Evolutionary conservation across 2,888 invertebrate species (phyloP), one percentile per base, ranked within the genome.

Genomic region (Microctonus aethiopoides): DNA sequence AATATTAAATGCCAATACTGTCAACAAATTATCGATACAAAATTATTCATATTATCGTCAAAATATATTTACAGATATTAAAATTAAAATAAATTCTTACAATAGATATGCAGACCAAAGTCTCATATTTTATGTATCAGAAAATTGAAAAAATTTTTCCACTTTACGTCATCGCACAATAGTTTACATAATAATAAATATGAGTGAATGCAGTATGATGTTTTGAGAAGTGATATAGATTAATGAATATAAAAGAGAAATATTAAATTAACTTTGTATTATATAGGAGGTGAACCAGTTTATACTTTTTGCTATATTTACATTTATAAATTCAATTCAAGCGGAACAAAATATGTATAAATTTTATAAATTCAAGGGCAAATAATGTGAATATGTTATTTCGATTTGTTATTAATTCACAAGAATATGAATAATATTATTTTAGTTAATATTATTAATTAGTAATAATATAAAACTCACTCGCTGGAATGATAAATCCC

Each of bases 401-500:
- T n/a, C n/a, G n/a, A n/a, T n/a, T n/a, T n/a, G n/a, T n/a, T n/a
- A n/a, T n/a, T n/a, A n/a, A n/a, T n/a, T n/a, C n/a, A n/a, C n/a
- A n/a, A n/a, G n/a, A n/a, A n/a, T n/a, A n/a, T n/a, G n/a, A n/a
- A n/a, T n/a, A n/a, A n/a, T n/a, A n/a, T n/a, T n/a, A n/a, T n/a
- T n/a, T n/a, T n/a, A n/a, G n/a, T n/a, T n/a, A n/a, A n/a, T 29
- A 59, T 32, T 57, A 9, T 66, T 54, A 24, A 10, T 34, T 39
- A 10, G 6, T n/a, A 61, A 41, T 61, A 9, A 63, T 29, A n/a
- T 46, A 46, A 71, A 22, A 70, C 73, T 73, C 80, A 87, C 87
- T 88, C 22, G 93, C 92, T 69, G 94, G 87, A 16, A 91, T 86
- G 62, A 91, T 88, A 76, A 89, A 91, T 52, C 90, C 93, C 24